A percentile compares a stretch with the other conserved stretches of the same genome.
phyloP scores from a whole-genome alignment of 2,797 vertebrate genomes.

The Cossypha polioptera region DNA sequence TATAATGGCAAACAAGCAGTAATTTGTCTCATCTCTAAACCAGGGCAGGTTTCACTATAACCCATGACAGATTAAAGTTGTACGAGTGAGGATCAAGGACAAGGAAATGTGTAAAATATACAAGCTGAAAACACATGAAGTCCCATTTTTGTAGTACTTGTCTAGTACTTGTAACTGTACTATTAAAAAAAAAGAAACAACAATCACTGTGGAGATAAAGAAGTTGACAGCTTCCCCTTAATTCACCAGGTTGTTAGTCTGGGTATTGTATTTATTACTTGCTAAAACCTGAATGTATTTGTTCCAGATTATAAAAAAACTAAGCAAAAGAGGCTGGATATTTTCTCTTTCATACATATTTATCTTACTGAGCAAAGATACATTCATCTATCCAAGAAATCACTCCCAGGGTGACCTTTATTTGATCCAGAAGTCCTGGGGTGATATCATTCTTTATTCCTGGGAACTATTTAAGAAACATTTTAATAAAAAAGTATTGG shows the following conservation, averaged over 20 bases:
- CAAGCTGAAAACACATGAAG: background rate
- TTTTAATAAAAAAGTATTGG: background rate
- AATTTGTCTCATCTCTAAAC: background rate
- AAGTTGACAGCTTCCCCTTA: background rate
- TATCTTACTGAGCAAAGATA: background rate
- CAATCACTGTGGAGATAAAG: background rate
- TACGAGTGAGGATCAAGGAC: background rate
- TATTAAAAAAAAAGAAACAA: background rate
- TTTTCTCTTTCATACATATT: background rate
- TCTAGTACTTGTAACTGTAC: background rate
- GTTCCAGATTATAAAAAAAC: background rate
- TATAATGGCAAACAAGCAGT: background rate
- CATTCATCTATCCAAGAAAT: background rate
- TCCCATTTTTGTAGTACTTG: background rate
- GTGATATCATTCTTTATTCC: background rate
- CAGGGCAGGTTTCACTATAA: background rate
- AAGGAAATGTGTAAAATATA: background rate
- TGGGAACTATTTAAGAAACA: background rate
- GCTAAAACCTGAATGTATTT: background rate
- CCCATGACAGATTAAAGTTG: background rate
- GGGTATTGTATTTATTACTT: background rate
- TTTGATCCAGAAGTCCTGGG: background rate
- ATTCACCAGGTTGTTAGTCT: background rate
- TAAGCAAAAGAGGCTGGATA: background rate
- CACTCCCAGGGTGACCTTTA: background rate